Conservation (phyloP, 2,797 vertebrate genomes). For the Phrynocephalus vlangalii region DNA sequence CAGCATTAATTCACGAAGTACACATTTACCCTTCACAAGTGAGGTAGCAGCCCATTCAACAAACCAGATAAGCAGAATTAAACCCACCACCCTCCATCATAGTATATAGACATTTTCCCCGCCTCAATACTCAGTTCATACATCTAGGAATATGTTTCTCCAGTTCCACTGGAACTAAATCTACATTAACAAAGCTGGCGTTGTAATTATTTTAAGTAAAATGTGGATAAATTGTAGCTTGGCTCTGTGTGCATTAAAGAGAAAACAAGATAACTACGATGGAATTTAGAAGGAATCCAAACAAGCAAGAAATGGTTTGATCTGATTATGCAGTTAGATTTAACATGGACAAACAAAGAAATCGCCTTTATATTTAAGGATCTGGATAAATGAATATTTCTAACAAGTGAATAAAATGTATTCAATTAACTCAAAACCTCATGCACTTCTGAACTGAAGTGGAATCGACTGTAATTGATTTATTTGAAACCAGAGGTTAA, state of each 20-base stretch:
- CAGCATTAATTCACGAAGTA: background rate
- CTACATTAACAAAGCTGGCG: background rate
- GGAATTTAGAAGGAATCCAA: constrained; percentile 63
- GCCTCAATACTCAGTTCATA: background rate
- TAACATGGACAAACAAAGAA: constrained; percentile 76
- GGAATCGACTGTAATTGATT: constrained; percentile 94
- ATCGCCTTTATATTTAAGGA: constrained; percentile 75
- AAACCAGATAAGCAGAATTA: background rate
- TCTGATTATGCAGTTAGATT: constrained; percentile 67
- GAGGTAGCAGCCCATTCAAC: background rate
- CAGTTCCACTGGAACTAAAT: background rate
- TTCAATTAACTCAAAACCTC: constrained; percentile 87
- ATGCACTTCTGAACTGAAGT: constrained; percentile 91
- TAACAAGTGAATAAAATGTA: constrained; percentile 86
- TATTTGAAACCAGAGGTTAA: constrained; percentile 93
- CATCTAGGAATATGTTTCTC: background rate
- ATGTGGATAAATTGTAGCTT: background rate
- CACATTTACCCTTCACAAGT: constrained; percentile 34
- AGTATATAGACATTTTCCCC: background rate
- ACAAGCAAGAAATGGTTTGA: constrained; percentile 66
- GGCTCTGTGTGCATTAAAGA: constrained; percentile 4
- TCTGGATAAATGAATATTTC: constrained; percentile 85
- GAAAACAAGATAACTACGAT: constrained; percentile 35
- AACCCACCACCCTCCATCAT: background rate
- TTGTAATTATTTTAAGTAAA: background rate